Conservation (phyloP, 2,797 vertebrate species). For the Fringilla coelebs region DNA sequence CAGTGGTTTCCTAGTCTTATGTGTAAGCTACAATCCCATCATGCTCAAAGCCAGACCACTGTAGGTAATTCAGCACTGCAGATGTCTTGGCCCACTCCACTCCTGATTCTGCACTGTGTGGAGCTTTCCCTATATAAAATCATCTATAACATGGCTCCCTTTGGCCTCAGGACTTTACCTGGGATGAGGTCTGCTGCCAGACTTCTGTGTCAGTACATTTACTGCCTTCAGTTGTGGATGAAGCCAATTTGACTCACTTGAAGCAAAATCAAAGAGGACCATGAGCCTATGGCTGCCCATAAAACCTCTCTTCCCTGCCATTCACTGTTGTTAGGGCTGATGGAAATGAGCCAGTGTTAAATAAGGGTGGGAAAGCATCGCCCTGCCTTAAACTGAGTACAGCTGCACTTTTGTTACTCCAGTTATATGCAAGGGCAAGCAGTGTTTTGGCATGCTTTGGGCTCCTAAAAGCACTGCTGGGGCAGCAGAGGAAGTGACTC, state of each 20-base stretch:
- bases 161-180: background rate
- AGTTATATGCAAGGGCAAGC: background rate
- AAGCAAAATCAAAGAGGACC: background rate
- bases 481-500: slow-evolving; percentile 27
- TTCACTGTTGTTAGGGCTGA: background rate
- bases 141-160: background rate
- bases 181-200: background rate
- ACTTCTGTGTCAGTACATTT: background rate
- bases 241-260: background rate
- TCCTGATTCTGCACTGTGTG: background rate
- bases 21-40: background rate
- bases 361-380: background rate
- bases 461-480: background rate
- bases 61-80: background rate
- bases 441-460: slow-evolving; percentile 10
- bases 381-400: background rate
- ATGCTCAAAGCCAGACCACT: background rate
- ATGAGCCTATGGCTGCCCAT: background rate
- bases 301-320: background rate
- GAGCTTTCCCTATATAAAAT: background rate
- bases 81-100: background rate
- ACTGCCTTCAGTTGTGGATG: background rate
- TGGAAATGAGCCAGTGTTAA: slow-evolving; percentile 13
- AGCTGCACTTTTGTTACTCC: background rate
- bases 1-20: background rate